A percentile compares a stretch with the other conserved stretches of the same genome.
These are phyloP conservation scores for Branchellion lobata DNA, from an alignment of 2,888 invertebrate species.

Conservation along the genomic window DNA sequence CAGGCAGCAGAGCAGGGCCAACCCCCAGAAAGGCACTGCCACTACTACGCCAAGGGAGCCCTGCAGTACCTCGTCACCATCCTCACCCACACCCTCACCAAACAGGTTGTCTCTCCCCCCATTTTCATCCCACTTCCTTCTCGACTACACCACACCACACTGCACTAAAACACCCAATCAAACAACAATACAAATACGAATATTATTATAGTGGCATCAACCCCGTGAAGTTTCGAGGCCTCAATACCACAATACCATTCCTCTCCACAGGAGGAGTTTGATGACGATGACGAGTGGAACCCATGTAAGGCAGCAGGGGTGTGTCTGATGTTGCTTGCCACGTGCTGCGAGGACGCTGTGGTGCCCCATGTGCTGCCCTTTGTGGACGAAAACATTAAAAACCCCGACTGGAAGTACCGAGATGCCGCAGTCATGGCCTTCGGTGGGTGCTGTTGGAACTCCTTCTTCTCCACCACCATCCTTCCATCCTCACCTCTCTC, in stretches of 20 bases:
- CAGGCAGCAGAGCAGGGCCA: conserved; percentile 84
- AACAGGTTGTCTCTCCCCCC: conserved; percentile 69
- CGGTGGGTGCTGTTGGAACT: conserved; percentile 65
- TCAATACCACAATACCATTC: too few species aligned
- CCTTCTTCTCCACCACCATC: neutral
- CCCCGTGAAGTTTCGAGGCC: too few species aligned
- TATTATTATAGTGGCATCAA: too few species aligned
- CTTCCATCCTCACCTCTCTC: too few species aligned
- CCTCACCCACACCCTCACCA: conserved; percentile 86
- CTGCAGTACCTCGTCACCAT: conserved; percentile 90
- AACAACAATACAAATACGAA: too few species aligned
- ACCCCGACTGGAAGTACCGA: conserved; percentile 79
- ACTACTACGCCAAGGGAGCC: conserved; percentile 97
- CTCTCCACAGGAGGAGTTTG: conserved; percentile 71
- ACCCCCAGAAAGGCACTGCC: conserved; percentile 86
- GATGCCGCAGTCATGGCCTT: conserved; percentile 99
- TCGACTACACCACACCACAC: neutral
- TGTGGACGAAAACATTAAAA: conserved; percentile 89
- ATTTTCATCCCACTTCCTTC: neutral
- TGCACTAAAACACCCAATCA: too few species aligned
- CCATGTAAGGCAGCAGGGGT: conserved; percentile 98
- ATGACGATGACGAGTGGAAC: conserved; percentile 99
- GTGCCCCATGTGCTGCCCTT: conserved; percentile 94
- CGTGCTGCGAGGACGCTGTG: conserved; percentile 94
- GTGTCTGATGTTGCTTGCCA: conserved; percentile 92